phyloP scores from a whole-genome alignment of 2,888 invertebrate species.

The Baccha elongata region DNA sequence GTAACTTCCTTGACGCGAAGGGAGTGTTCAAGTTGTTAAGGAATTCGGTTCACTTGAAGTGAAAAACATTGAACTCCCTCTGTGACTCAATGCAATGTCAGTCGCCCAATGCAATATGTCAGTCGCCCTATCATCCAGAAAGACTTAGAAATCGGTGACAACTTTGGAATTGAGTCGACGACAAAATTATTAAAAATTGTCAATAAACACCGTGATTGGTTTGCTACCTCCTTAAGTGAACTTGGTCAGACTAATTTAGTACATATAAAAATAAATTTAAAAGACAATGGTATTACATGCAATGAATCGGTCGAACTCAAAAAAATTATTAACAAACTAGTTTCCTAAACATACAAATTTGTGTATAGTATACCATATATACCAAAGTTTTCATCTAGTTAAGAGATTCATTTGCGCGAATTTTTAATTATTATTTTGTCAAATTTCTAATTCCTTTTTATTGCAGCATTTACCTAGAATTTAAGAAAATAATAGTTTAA shows the following conservation, averaged over 20 bases:
- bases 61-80: neutral
- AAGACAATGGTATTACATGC: too few relatives aligned
- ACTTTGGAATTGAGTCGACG: neutral
- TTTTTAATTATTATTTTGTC: too few relatives aligned
- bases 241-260: neutral
- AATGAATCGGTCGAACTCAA: too few relatives aligned
- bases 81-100: neutral
- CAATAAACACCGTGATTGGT: neutral
- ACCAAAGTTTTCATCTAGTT: too few relatives aligned
- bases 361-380: too few relatives aligned
- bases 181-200: neutral
- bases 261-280: neutral
- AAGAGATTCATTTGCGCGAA: too few relatives aligned
- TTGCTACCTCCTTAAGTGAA: neutral
- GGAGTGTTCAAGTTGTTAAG: neutral
- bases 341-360: too few relatives aligned
- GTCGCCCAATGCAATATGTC: neutral
- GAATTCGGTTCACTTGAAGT: slow-evolving; percentile 1
- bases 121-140: neutral
- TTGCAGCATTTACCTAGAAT: too few relatives aligned
- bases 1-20: neutral
- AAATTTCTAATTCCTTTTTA: too few relatives aligned
- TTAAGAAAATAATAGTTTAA: too few relatives aligned
- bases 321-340: too few relatives aligned
- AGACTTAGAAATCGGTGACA: neutral